Conservation (phyloP, 2,888 invertebrate genomes). For the Pterostichus madidus region DNA sequence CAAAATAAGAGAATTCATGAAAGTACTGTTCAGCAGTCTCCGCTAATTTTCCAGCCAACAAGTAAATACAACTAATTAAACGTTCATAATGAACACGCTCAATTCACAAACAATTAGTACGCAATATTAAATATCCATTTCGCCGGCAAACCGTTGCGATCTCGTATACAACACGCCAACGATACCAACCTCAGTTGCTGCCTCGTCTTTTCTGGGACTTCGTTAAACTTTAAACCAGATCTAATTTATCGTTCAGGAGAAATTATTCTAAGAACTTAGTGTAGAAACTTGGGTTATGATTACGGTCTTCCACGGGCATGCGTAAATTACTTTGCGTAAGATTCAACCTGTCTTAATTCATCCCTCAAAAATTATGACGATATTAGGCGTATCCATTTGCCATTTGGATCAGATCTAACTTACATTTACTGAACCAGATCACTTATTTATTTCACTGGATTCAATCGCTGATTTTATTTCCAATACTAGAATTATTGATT, state of each 20-base stretch:
- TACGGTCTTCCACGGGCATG: background rate
- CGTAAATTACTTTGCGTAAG: too few species aligned
- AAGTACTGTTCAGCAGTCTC: background rate
- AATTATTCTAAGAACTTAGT: conserved; percentile 44
- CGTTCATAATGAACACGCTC: conserved; percentile 31
- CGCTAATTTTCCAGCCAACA: conserved; percentile 23
- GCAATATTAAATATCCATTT: conserved; percentile 36
- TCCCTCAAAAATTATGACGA: background rate
- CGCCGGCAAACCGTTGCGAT: background rate
- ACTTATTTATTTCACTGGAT: too few species aligned
- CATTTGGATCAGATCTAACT: too few species aligned
- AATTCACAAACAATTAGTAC: conserved; percentile 34
- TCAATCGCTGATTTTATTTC: too few species aligned
- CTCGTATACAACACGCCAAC: background rate
- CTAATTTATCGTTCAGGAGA: conserved; percentile 38
- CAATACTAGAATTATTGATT: too few species aligned
- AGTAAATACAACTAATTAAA: conserved; percentile 44
- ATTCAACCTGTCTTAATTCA: too few species aligned
- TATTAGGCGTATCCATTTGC: too few species aligned
- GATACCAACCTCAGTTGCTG: background rate
- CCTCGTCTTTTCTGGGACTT: conserved; percentile 4
- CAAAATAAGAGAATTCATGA: conserved; percentile 3
- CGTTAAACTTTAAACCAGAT: conserved; percentile 32
- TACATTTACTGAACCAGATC: too few species aligned
- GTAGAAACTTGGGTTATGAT: conserved; percentile 30